phyloP scores from a whole-genome alignment of 2,113 vertebrate genomes.

The Stercorarius parasiticus region DNA sequence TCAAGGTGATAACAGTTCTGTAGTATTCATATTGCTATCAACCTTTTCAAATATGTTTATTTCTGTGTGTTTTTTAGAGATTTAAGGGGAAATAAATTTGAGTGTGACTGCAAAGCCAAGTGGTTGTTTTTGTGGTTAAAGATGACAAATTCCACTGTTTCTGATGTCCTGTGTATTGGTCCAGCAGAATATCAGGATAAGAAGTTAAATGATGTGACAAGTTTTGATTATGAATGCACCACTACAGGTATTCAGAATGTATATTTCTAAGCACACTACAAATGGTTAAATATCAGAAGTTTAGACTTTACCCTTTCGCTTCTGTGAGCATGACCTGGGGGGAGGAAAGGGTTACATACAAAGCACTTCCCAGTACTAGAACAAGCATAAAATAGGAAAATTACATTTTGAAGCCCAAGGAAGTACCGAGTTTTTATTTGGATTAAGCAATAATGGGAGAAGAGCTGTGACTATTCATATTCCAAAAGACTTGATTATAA shows the following conservation, averaged over 20 bases:
- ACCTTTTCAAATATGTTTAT: conserved; percentile 32
- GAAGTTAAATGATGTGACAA: conserved; percentile 90
- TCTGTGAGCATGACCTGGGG: background rate
- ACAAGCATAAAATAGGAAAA: conserved; percentile 8
- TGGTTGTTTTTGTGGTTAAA: conserved; percentile 97
- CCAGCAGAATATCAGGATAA: conserved; percentile 94
- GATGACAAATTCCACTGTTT: conserved; percentile 96
- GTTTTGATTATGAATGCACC: conserved; percentile 90
- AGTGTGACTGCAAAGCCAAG: conserved; percentile 97
- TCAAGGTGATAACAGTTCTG: conserved; percentile 22
- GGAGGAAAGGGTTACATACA: background rate
- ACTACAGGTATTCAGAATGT: conserved; percentile 85
- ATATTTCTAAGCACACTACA: conserved; percentile 57
- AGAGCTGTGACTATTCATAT: conserved; percentile 18
- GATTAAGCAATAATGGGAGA: conserved; percentile 28
- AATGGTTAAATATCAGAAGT: background rate
- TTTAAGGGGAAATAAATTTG: conserved; percentile 94
- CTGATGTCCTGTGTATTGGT: conserved; percentile 88
- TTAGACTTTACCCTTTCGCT: background rate
- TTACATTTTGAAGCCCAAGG: background rate
- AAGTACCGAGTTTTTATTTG: conserved; percentile 16
- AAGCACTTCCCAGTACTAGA: background rate
- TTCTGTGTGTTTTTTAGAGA: conserved; percentile 82
- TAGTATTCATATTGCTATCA: conserved; percentile 7
- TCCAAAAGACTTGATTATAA: conserved; percentile 41